Base-by-base conservation (phyloP, 2,888 invertebrate genomes). In the Trypoxylon attenuatum region DNA sequence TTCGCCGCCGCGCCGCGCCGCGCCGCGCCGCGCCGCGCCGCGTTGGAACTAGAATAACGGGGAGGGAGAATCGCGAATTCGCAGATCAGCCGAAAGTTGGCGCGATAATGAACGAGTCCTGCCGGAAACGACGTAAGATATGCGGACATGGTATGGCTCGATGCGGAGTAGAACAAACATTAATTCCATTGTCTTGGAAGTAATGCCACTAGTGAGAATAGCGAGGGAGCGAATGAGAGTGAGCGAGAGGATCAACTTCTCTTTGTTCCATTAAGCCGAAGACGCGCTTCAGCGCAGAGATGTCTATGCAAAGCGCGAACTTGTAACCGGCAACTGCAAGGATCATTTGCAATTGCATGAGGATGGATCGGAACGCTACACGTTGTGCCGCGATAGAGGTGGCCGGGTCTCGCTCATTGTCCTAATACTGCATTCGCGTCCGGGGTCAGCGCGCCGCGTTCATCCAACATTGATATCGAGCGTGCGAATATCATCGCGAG, bases 121-220 rank as follows among this genome's bases (percentile, higher is more conserved):
- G 1, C 59, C 49, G 51, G 64, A 59, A 68, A 49, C 49, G 56
- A 41, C 21, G 25, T 43, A 62, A 69, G 62, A 57, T 50, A 65
- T 63, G 63, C 68, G 57, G 50, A 49, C 55, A 21, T 22, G 69
- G 53, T 50, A n/a, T n/a, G n/a, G n/a, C n/a, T n/a, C n/a, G n/a
- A n/a, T n/a, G n/a, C n/a, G 54, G 62, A 27, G 58, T 63, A 63
- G 65, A 71, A 50, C 67, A 69, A 71, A 69, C 69, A 65, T 67
- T 71, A 71, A 71, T 72, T 56, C 66, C 68, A 72, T 74, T 70
- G 70, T 66, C 66, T 69, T 62, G 46, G 51, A 29, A 29, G 33
- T 45, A 21, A 33, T 8, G 29, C 21, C 43, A 47, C 41, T 53
- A 47, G 42, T 10, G 23, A 21, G 23, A 49, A 33, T 15, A 15